phyloP scores from a whole-genome alignment of 2,888 invertebrate species.

The Amphipoea lucens region DNA sequence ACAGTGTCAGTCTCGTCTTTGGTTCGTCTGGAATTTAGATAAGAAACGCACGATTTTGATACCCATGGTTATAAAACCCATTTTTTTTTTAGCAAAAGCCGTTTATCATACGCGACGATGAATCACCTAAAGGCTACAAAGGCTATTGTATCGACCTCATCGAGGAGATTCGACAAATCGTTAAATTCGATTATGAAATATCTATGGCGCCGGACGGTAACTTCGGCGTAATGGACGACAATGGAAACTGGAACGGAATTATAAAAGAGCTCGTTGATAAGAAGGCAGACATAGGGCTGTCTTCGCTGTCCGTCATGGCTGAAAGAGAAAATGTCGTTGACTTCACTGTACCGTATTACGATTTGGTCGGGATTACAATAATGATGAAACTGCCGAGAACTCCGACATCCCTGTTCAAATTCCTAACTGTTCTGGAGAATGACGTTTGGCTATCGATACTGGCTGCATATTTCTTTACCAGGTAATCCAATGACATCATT shows the following conservation, averaged over 20 bases:
- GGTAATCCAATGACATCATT: conserved; percentile 87
- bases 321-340: conserved; percentile 99
- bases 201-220: conserved; percentile 94
- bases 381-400: conserved; percentile 97
- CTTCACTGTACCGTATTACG: conserved; percentile 99
- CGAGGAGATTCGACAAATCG: conserved; percentile 94
- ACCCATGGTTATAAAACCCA: conserved; percentile 16
- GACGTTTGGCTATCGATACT: conserved; percentile 99
- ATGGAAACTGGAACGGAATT: conserved; percentile 96
- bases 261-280: conserved; percentile 95
- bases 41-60: conserved; percentile 53
- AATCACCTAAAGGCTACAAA: conserved; percentile 91
- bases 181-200: conserved; percentile 97
- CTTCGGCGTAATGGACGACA: conserved; percentile 97
- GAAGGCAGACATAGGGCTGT: conserved; percentile 97
- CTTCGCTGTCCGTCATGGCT: conserved; percentile 98
- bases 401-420: conserved; percentile 98
- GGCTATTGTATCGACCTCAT: conserved; percentile 99
- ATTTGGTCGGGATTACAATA: conserved; percentile 98
- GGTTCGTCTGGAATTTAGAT: conserved; percentile 71
- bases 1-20: conserved; percentile 67
- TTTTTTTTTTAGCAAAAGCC: conserved; percentile 93
- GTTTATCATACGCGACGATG: conserved; percentile 93
- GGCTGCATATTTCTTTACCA: conserved; percentile 98
- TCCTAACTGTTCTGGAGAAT: conserved; percentile 98